Evolutionary conservation across 2,888 invertebrate species (phyloP), one percentile per base, ranked within the genome.

Genomic region (Bibio marci): DNA sequence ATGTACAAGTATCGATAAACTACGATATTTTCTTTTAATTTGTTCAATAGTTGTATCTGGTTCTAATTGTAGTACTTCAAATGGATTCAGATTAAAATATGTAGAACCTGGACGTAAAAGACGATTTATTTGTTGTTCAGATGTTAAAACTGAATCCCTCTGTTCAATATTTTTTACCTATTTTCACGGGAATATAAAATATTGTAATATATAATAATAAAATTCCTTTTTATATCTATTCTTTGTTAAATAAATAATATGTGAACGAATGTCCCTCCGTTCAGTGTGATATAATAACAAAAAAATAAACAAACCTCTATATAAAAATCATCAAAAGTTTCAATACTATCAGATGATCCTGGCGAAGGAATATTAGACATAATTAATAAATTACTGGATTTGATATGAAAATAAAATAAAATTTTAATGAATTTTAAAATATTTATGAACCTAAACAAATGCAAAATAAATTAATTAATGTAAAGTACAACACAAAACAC

Each of bases 91-190:
- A 68, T 99, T 99, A 62, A 97, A 88, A 66, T 99, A 99, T 11
- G 97, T 94, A 1, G 95, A 90, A 19, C 98, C 98, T 43, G 97
- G 92, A 50, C 97, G 72, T 41, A 94, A 71, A 43, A 99, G 70
- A 51, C 98, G 73, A 47, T 95, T 92, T 50, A 99, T 90, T 70
- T 99, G 98, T 66, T 95, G 94, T 59, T 81, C 81, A 18, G 95
- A 85, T 31, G 97, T 99, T 54, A 98, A 67, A 36, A 91, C 90
- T 5, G 97, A 86, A 65, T 99, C 98, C 50, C 91, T 71, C 64
- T 92, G 87, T 65, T 99, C 98, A 46, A 97, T 95, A 70, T 91
- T 85, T 70, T 99, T 99, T 39, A 99, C 92, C 94, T 98, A 10
- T 14, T n/a, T 13, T 13, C 4, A 33, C 15, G 13, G 19, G n/a